phyloP scores from a whole-genome alignment of 2,113 vertebrate genomes.

The Chloropsis hardwickii region DNA sequence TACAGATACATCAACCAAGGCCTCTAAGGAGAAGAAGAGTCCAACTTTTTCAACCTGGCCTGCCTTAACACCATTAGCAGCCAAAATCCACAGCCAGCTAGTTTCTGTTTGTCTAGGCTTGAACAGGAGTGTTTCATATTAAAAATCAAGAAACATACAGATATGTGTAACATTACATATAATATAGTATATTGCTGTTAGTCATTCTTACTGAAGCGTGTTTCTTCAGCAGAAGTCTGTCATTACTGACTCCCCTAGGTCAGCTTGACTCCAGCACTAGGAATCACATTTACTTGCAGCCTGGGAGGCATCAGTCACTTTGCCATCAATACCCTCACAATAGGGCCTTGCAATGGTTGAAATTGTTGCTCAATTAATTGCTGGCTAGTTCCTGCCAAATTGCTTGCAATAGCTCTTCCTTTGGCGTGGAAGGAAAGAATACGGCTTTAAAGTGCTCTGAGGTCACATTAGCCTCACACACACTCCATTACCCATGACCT shows the following conservation, averaged over 20 bases:
- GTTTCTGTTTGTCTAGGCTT: background rate
- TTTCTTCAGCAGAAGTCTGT: background rate
- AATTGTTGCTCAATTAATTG: conserved; percentile 55
- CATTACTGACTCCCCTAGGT: background rate
- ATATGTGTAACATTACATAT: background rate
- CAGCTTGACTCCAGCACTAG: background rate
- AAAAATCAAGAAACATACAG: background rate
- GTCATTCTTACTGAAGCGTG: background rate
- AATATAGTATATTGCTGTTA: background rate
- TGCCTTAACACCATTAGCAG: background rate
- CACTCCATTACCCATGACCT: background rate
- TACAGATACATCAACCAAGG: background rate
- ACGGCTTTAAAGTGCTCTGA: conserved; percentile 26
- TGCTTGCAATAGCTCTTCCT: conserved; percentile 37
- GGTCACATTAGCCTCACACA: conserved; percentile 15
- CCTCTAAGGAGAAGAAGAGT: background rate
- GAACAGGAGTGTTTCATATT: background rate
- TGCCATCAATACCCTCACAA: conserved; percentile 34
- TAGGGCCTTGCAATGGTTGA: background rate
- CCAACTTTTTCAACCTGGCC: background rate
- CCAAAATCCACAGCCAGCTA: background rate
- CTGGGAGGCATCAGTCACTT: conserved; percentile 38
- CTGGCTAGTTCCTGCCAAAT: conserved; percentile 57
- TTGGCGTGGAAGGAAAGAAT: conserved; percentile 36
- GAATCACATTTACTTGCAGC: conserved; percentile 15